Evolutionary conservation across 2,113 vertebrate species (phyloP), one percentile per base, ranked within the genome.

Genomic region (Pyrgilauda ruficollis): DNA sequence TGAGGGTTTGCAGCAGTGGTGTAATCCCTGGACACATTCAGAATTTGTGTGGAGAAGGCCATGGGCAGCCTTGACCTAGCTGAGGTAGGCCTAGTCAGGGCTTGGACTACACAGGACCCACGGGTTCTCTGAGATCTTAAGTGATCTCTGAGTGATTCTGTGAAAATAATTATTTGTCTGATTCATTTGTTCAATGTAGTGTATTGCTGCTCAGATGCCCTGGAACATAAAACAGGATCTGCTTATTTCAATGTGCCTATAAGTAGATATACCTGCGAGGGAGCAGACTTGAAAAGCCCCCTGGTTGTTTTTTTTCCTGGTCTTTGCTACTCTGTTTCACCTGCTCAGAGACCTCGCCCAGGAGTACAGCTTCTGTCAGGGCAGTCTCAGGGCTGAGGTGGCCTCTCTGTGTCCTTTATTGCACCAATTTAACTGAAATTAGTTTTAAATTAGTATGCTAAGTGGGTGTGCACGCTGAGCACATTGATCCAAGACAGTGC

Each of bases 101-200:
- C 4, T 4, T 76, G 19, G 39, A 49, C 23, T 41, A 21, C 7
- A 4, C 7, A 75, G 27, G 15, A 17, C 30, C 7, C 5, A 12
- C 3, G 58, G 49, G 6, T 73, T 59, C 17, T 79, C 44, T 79
- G 28, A 3, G 8, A 7, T 58, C 21, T 59, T 43, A 77, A 50
- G 72, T 75, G n/a, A n/a, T n/a, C n/a, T n/a, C 26, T 73, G 13
- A 18, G 7, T 37, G 33, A 55, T 82, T 94, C 47, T 74, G 30
- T 53, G 58, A 68, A 87, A 68, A 85, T 37, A 49, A 37, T 23
- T 5, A 23, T 77, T 47, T 85, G 1, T 69, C 9, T 37, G 24
- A 41, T 47, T 70, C 11, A 39, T 75, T 19, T 41, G 20, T 37
- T 0, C 0, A 61, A 11, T 1, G 3, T 3, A 5, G 31, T 21